These are phyloP conservation scores for Burhinus oedicnemus DNA, from an alignment of 2,113 vertebrate genomes.

Conservation along the genomic window DNA sequence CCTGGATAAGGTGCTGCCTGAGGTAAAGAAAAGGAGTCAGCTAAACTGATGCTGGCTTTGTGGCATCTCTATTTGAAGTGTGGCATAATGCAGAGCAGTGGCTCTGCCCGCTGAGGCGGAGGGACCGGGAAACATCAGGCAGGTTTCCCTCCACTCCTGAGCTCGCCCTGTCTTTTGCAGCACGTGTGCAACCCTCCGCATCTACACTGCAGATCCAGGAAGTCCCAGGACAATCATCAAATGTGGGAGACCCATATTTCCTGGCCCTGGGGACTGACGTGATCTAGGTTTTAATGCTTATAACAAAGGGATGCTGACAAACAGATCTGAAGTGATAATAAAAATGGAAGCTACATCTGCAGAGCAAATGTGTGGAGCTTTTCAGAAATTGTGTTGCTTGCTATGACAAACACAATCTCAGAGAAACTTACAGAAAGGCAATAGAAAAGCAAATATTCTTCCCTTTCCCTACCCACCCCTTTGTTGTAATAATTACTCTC, in stretches of 20 bases:
- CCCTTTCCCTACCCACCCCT: not conserved
- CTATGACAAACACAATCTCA: not conserved
- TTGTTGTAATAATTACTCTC: not conserved
- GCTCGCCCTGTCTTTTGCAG: not conserved
- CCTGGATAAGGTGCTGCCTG: not conserved
- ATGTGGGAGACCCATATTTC: not conserved
- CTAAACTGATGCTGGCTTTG: not conserved
- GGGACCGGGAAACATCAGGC: not conserved
- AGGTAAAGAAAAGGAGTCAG: not conserved
- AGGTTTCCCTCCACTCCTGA: not conserved
- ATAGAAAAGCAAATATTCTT: not conserved
- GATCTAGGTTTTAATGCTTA: not conserved
- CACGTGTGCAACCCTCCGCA: not conserved
- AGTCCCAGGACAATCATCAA: not conserved
- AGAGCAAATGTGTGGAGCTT: not conserved
- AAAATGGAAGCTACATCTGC: conserved; percentile 20
- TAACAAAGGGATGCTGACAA: not conserved
- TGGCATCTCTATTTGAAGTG: not conserved
- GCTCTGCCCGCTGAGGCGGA: not conserved
- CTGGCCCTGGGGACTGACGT: fast-evolving
- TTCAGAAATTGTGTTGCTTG: not conserved
- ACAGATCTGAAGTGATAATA: not conserved
- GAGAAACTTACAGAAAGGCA: not conserved
- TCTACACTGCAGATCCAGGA: not conserved
- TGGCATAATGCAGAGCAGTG: not conserved